These are phyloP conservation scores for Salminus brasiliensis DNA, from an alignment of 2,113 vertebrate genomes.

Conservation along the genomic window DNA sequence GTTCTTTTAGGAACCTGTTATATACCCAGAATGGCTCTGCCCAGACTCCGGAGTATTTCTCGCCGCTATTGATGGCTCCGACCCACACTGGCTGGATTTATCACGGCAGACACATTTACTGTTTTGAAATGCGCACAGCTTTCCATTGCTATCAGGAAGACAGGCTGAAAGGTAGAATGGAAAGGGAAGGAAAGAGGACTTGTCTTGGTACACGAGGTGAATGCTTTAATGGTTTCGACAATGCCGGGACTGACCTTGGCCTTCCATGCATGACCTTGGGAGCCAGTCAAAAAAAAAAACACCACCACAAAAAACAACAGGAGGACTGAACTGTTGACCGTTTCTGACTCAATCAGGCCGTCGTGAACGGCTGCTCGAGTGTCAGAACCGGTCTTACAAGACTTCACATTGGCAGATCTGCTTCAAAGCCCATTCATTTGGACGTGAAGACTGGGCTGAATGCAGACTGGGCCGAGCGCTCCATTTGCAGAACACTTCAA, in stretches of 20 bases:
- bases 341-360: neutral
- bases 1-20: constrained; percentile 24
- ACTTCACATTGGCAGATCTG: neutral
- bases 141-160: constrained; percentile 11
- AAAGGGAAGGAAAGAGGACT: neutral
- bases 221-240: constrained; percentile 4
- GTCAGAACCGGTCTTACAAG: constrained; percentile 2
- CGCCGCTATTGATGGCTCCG: constrained; percentile 22
- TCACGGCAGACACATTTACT: constrained; percentile 41
- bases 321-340: neutral
- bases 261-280: neutral
- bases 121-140: constrained; percentile 45
- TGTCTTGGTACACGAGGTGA: neutral
- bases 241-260: neutral
- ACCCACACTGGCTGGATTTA: constrained; percentile 32
- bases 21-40: constrained; percentile 23
- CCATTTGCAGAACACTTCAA: constrained; percentile 32
- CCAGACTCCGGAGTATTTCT: constrained; percentile 15
- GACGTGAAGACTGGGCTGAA: neutral
- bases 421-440: constrained; percentile 12
- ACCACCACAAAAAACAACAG: neutral
- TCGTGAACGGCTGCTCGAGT: neutral
- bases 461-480: too few relatives aligned
- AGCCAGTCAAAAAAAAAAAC: neutral
- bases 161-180: neutral